Evolutionary conservation across 2,797 vertebrate genomes (phyloP).

Genomic region (Orestias chungarensis): DNA sequence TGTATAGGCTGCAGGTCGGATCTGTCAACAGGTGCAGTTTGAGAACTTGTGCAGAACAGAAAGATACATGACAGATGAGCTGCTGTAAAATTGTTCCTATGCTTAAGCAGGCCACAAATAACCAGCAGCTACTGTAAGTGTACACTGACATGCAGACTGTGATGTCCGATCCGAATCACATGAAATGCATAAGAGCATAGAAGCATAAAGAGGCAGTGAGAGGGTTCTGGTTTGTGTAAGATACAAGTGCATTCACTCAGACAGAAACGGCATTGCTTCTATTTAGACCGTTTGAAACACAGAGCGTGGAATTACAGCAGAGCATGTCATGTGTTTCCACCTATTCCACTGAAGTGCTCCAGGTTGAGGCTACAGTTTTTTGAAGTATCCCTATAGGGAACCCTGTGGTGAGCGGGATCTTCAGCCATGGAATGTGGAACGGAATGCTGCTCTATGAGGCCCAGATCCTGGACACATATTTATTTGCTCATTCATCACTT

Average conservation of each 20-base stretch:
- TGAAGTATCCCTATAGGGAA: conserved; percentile 19
- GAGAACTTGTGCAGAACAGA: conserved; percentile 56
- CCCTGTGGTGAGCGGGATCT: conserved; percentile 46
- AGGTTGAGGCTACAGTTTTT: conserved; percentile 34
- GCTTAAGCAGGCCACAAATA: conserved; percentile 69
- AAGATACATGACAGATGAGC: conserved; percentile 69
- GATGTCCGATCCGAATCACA: conserved; percentile 51
- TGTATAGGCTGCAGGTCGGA: conserved; percentile 27
- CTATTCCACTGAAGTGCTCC: conserved; percentile 42
- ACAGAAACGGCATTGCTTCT: conserved; percentile 26
- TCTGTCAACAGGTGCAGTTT: conserved; percentile 67
- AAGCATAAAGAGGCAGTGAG: conserved; percentile 43
- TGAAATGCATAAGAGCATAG: conserved; percentile 55
- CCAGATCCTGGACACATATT: conserved; percentile 68
- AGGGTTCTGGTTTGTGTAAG: conserved; percentile 47
- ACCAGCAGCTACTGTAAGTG: conserved; percentile 65
- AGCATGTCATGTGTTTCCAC: conserved; percentile 47
- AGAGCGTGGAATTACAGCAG: conserved; percentile 51
- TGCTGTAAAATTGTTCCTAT: conserved; percentile 52
- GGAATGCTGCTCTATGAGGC: conserved; percentile 65
- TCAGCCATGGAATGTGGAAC: conserved; percentile 71
- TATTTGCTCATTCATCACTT: conserved; percentile 82
- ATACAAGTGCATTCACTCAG: conserved; percentile 24
- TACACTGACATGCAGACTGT: conserved; percentile 52
- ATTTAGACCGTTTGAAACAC: conserved; percentile 51